A percentile compares a stretch with the other conserved stretches of the same genome.
Conservation (phyloP, 2,797 vertebrate species). For the Otolemur crassicaudatus region DNA sequence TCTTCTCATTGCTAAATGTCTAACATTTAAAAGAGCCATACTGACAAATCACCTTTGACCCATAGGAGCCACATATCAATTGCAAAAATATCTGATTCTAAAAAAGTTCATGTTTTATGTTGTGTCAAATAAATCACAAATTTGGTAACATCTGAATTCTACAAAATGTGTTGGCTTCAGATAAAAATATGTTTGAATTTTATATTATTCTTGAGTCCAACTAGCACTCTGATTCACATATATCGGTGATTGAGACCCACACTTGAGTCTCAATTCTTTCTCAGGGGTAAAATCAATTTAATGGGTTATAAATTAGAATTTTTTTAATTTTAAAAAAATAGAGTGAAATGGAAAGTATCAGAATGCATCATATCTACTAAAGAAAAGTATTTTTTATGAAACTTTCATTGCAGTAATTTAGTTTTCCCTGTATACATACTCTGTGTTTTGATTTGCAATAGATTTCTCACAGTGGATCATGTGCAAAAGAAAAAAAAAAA, state of each 20-base stretch:
- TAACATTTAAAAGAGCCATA: background rate
- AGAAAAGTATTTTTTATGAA: constrained; percentile 27
- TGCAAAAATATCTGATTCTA: background rate
- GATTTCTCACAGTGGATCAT: background rate
- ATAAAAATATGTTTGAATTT: background rate
- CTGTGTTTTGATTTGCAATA: background rate
- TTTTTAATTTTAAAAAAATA: background rate
- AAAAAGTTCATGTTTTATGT: background rate
- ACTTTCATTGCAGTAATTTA: constrained; percentile 27
- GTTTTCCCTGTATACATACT: background rate
- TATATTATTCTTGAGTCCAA: background rate
- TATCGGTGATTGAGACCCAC: background rate
- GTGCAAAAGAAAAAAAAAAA: background rate
- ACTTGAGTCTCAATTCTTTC: background rate
- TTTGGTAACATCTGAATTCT: constrained; percentile 19
- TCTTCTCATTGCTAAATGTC: background rate
- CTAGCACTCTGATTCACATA: background rate
- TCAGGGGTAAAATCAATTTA: constrained; percentile 10
- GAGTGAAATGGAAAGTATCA: background rate
- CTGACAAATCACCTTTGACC: background rate
- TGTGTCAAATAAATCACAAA: constrained; percentile 2
- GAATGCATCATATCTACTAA: background rate
- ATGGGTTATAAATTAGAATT: constrained; percentile 8
- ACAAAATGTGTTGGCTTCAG: background rate
- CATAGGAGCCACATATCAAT: background rate